Evolutionary conservation across 2,113 vertebrate species (phyloP), one percentile per base, ranked within the genome.

Genomic region (Porphyrio hochstetteri): DNA sequence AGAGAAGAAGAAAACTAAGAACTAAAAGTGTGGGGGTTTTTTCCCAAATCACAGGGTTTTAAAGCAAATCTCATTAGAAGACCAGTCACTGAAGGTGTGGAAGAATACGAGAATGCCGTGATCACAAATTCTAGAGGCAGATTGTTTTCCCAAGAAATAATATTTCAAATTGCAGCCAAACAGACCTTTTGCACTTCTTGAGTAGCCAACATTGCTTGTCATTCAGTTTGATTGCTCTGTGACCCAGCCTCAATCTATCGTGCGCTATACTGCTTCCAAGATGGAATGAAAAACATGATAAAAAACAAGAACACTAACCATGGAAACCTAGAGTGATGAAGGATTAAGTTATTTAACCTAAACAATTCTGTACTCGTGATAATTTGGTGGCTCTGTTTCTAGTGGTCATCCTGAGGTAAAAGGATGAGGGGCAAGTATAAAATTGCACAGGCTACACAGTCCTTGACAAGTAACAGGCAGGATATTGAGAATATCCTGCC

Each of bases 151-250:
- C 40, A 61, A 31, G 60, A 83, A 83, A 78, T 83, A 74, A 88
- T 56, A 55, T 74, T 94, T 93, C 87, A 83, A 92, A 95, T 56
- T 92, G 92, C 71, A 94, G 87, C 78, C 90, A 91, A 91, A 67
- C 33, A 95, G 94, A 92, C 82, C 93, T 95, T 96, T 94, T 90
- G 93, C 82, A 82, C 92, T 94, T 87, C 84, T 88, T 8, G 5
- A 93, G 75, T 18, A 94, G 55, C 71, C 75, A 92, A 70, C 85
- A 35, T 16, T 80, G 68, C 85, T 77, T 91, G 90, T 77, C 85
- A 87, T 90, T 95, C 92, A 59, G 75, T 87, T 76, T 92, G 90
- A 87, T 23, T 90, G 68, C 88, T 90, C 95, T 67, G 57, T 88
- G 87, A 94, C 91, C 91, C 86, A 84, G 83, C 42, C 57, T 60